These are phyloP conservation scores for Lampris incognitus DNA, from an alignment of 2,113 vertebrate genomes.

Conservation along the genomic window DNA sequence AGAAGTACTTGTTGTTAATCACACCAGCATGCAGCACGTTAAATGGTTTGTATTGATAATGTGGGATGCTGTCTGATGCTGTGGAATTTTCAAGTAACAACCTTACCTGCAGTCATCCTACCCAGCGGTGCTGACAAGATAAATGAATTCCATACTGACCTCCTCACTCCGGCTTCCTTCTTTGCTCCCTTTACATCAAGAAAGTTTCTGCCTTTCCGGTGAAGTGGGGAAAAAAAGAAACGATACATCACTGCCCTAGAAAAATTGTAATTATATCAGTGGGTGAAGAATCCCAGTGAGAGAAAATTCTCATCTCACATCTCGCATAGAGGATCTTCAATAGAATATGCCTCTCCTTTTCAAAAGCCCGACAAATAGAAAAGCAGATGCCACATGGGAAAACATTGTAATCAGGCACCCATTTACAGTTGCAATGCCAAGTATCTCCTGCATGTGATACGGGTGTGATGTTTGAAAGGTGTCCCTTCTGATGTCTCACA, in stretches of 20 bases:
- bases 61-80: background rate
- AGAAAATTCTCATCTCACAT: conserved; percentile 54
- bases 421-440: conserved; percentile 43
- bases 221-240: conserved; percentile 11
- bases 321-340: conserved; percentile 28
- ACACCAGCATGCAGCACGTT: conserved; percentile 11
- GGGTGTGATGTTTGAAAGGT: conserved; percentile 14
- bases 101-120: conserved; percentile 3
- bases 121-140: conserved; percentile 21
- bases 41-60: background rate
- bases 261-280: conserved; percentile 66
- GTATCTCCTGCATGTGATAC: conserved; percentile 12
- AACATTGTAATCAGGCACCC: conserved; percentile 60
- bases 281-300: conserved; percentile 47
- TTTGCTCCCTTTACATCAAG: conserved; percentile 12
- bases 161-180: conserved; percentile 24
- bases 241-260: conserved; percentile 50
- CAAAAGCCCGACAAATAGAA: conserved; percentile 50
- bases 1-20: conserved; percentile 13
- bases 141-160: conserved; percentile 53
- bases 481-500: background rate
- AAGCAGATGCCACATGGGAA: conserved; percentile 43
- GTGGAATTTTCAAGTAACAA: background rate
- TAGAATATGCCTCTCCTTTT: conserved; percentile 55
- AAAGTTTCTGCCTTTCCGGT: conserved; percentile 21